Conservation (phyloP, 2,113 vertebrate genomes). For the Plotosus lineatus region DNA sequence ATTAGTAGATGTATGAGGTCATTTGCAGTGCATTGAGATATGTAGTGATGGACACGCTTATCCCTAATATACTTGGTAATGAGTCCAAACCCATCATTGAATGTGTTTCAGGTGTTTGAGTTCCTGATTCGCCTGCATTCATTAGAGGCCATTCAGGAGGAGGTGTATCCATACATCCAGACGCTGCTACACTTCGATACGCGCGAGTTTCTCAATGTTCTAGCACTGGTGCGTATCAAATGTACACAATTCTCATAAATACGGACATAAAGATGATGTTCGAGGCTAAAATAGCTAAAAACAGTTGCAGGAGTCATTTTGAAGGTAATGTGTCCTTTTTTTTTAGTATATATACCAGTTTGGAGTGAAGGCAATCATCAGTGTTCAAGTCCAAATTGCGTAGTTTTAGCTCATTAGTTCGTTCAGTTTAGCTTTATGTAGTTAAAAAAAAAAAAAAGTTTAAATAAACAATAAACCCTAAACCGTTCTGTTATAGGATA, state of each 20-base stretch:
- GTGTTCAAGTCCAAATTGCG: not conserved
- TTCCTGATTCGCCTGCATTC: slow-evolving; percentile 95
- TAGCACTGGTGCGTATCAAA: slow-evolving; percentile 85
- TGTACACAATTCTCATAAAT: not conserved
- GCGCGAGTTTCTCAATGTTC: slow-evolving; percentile 94
- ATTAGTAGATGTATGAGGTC: too few species aligned
- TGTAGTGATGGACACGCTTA: too few species aligned
- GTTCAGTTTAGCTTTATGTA: not conserved
- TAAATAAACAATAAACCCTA: not conserved
- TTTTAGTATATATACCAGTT: not conserved
- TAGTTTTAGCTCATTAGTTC: not conserved
- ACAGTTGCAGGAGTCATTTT: not conserved
- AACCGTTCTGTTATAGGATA: too few species aligned
- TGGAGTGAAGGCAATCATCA: not conserved
- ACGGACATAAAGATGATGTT: not conserved
- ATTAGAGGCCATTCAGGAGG: slow-evolving; percentile 80
- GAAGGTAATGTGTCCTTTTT: not conserved
- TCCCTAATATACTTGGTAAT: not conserved
- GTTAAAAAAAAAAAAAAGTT: not conserved
- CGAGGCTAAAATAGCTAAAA: not conserved
- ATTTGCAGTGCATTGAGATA: too few species aligned
- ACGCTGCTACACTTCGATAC: slow-evolving; percentile 96
- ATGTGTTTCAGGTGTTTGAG: slow-evolving; percentile 85
- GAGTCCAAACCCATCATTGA: not conserved
- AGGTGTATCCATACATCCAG: slow-evolving; percentile 86